A percentile compares a stretch with the other conserved stretches of the same genome.
phyloP scores from a whole-genome alignment of 2,888 invertebrate genomes.

The Thyatira batis region DNA sequence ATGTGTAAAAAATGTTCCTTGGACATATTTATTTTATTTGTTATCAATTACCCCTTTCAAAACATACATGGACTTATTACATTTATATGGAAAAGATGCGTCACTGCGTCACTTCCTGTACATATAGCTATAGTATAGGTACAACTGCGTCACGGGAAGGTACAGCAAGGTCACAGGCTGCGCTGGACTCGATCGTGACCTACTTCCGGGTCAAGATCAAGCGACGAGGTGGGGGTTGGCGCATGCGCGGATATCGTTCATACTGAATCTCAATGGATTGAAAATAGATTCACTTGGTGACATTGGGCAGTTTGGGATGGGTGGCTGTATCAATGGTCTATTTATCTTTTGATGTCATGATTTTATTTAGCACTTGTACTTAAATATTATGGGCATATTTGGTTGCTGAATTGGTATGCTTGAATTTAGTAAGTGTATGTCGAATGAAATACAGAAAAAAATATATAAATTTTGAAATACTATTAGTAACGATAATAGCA shows the following conservation, averaged over 20 bases:
- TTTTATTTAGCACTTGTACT: too few relatives aligned
- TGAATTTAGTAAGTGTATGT: too few relatives aligned
- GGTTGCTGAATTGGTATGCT: too few relatives aligned
- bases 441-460: too few relatives aligned
- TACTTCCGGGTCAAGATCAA: slow-evolving; percentile 67
- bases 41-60: too few relatives aligned
- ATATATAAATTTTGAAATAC: too few relatives aligned
- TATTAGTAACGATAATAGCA: too few relatives aligned
- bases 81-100: too few relatives aligned
- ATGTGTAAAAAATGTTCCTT: too few relatives aligned
- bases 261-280: slow-evolving; percentile 32
- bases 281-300: slow-evolving; percentile 15
- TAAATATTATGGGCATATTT: too few relatives aligned
- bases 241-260: slow-evolving; percentile 35
- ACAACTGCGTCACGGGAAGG: slow-evolving; percentile 17
- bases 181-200: slow-evolving; percentile 66
- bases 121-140: slow-evolving; percentile 19
- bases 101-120: neutral
- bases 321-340: neutral
- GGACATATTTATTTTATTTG: too few relatives aligned
- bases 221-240: slow-evolving; percentile 24
- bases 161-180: slow-evolving; percentile 54
- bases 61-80: too few relatives aligned
- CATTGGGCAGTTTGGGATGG: neutral
- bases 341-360: neutral